Percentiles rank a stretch among this genome's conserved stretches.
Conservation (phyloP, 2,888 invertebrate genomes). For the Euplexia lucipara region DNA sequence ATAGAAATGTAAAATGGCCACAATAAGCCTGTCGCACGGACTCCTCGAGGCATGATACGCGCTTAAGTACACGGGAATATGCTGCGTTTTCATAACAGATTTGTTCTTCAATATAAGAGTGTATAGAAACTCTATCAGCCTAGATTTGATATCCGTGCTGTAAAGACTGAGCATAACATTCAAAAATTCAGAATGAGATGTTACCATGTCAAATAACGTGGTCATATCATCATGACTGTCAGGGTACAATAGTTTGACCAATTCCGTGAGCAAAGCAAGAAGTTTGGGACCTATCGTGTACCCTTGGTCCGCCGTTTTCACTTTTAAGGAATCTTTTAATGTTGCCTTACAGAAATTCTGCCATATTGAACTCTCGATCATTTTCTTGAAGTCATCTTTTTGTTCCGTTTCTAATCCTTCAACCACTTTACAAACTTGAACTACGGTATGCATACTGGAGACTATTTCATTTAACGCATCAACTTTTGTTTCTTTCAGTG, state of each 20-base stretch:
- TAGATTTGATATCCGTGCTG: slow-evolving; percentile 89
- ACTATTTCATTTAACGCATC: slow-evolving; percentile 72
- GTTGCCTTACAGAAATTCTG: slow-evolving; percentile 92
- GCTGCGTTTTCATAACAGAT: slow-evolving; percentile 92
- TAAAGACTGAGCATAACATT: slow-evolving; percentile 92
- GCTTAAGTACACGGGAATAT: slow-evolving; percentile 94
- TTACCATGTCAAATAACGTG: slow-evolving; percentile 93
- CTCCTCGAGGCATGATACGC: slow-evolving; percentile 94
- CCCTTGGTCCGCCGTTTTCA: slow-evolving; percentile 78
- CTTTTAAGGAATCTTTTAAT: slow-evolving; percentile 92
- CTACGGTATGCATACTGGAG: slow-evolving; percentile 76
- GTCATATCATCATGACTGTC: slow-evolving; percentile 85
- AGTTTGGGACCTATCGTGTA: slow-evolving; percentile 84
- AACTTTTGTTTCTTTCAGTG: slow-evolving; percentile 84
- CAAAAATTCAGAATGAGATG: slow-evolving; percentile 94
- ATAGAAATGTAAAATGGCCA: slow-evolving; percentile 93
- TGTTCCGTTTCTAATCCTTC: slow-evolving; percentile 67
- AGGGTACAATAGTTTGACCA: slow-evolving; percentile 91
- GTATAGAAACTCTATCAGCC: slow-evolving; percentile 92
- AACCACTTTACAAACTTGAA: slow-evolving; percentile 78
- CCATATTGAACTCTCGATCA: slow-evolving; percentile 89
- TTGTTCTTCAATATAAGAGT: slow-evolving; percentile 92
- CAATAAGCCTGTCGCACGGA: slow-evolving; percentile 93
- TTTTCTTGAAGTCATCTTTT: slow-evolving; percentile 80
- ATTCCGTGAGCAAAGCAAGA: slow-evolving; percentile 89